Conservation (phyloP, 2,888 invertebrate species). For the Endotricha flammealis region DNA sequence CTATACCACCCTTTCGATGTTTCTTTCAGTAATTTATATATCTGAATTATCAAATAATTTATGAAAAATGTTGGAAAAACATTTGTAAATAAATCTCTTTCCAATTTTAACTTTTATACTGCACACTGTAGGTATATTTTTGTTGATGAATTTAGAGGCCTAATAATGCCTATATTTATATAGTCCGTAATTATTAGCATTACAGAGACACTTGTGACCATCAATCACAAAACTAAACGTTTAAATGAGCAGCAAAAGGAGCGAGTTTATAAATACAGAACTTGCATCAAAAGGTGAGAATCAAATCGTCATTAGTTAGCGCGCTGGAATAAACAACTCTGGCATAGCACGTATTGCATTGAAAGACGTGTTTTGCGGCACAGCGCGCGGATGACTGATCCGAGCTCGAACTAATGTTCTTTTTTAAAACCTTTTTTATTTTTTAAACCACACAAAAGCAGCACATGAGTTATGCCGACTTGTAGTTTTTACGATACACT, state of each 20-base stretch:
- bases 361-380: constrained; percentile 59
- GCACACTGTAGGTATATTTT: no score
- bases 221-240: not conserved
- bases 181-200: no score
- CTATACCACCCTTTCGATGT: no score
- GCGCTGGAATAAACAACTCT: constrained; percentile 39
- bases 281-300: constrained; percentile 41
- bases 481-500: constrained; percentile 72
- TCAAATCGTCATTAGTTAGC: constrained; percentile 56
- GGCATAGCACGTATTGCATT: constrained; percentile 45
- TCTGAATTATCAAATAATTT: no score
- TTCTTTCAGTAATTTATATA: no score
- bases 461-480: constrained; percentile 70
- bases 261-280: not conserved
- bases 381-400: constrained; percentile 70
- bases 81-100: no score
- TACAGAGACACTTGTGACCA: no score
- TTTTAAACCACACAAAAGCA: constrained; percentile 67
- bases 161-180: no score
- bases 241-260: not conserved
- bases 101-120: no score
- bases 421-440: constrained; percentile 62
- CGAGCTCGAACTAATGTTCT: constrained; percentile 70
- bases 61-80: no score
- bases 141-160: no score